These are phyloP conservation scores for Hippasteria phrygiana DNA, from an alignment of 53 echinoderm and acorn worm species.

Conservation along the genomic window DNA sequence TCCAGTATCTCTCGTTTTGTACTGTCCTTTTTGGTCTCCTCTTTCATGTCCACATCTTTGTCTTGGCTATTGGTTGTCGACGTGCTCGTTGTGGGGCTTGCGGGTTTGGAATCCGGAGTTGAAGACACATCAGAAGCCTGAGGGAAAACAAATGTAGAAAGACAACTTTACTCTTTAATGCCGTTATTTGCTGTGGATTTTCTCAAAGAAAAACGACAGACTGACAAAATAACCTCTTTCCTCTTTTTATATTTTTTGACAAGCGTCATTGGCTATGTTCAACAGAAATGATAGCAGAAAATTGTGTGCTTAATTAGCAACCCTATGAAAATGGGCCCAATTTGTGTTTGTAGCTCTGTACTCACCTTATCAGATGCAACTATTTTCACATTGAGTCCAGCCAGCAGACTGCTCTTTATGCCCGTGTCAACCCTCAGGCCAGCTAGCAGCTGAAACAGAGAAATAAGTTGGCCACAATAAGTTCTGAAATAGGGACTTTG, in stretches of 20 bases:
- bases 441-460: constrained; percentile 36
- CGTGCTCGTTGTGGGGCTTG: neutral
- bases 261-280: no score
- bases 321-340: neutral
- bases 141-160: neutral
- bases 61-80: constrained; percentile 15
- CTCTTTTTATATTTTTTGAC: no score
- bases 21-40: constrained; percentile 13
- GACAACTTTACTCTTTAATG: neutral
- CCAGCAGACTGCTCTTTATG: constrained; percentile 58
- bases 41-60: neutral
- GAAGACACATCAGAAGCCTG: neutral
- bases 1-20: constrained; percentile 17
- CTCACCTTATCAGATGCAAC: constrained; percentile 43
- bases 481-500: no score
- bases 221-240: no score
- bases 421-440: constrained; percentile 59
- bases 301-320: no score
- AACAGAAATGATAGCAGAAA: no score
- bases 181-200: no score
- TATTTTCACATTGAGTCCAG: constrained; percentile 63
- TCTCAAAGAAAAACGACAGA: no score
- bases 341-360: neutral
- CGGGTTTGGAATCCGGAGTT: neutral
- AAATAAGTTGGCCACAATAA: no score